Evolutionary conservation across 2,113 vertebrate species (phyloP).

Genomic region (Rhinoptilus africanus): DNA sequence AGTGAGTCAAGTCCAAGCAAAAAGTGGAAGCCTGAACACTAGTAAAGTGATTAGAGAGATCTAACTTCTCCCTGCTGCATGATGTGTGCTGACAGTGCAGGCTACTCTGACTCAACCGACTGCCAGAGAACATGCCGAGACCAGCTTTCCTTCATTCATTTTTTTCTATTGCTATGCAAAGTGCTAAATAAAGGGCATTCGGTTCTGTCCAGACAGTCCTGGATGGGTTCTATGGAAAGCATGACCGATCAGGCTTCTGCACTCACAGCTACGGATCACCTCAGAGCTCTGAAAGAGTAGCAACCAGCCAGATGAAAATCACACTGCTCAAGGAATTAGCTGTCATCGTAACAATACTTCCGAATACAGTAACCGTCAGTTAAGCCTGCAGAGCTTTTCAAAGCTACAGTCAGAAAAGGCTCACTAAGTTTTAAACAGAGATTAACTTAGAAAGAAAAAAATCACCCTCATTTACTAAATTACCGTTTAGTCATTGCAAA

Average conservation of each 20-base stretch:
- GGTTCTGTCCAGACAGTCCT: not conserved
- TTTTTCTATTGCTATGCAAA: not conserved
- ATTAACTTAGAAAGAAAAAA: not conserved
- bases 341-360: not conserved
- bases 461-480: not conserved
- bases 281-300: not conserved
- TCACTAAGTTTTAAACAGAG: not conserved
- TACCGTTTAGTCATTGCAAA: not conserved
- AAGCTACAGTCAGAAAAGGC: not conserved
- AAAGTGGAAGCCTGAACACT: not conserved
- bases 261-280: not conserved
- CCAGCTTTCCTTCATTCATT: not conserved
- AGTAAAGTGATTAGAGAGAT: not conserved
- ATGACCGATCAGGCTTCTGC: not conserved
- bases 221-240: not conserved
- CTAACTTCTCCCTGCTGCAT: not conserved
- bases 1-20: not conserved
- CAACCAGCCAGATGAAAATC: not conserved
- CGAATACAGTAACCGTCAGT: not conserved
- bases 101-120: not conserved
- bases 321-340: not conserved
- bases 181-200: not conserved
- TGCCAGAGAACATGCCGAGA: not conserved
- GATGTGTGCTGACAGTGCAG: not conserved
- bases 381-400: not conserved